Base-by-base conservation (phyloP, 2,888 invertebrate species). In the Gryllus longicercus region DNA sequence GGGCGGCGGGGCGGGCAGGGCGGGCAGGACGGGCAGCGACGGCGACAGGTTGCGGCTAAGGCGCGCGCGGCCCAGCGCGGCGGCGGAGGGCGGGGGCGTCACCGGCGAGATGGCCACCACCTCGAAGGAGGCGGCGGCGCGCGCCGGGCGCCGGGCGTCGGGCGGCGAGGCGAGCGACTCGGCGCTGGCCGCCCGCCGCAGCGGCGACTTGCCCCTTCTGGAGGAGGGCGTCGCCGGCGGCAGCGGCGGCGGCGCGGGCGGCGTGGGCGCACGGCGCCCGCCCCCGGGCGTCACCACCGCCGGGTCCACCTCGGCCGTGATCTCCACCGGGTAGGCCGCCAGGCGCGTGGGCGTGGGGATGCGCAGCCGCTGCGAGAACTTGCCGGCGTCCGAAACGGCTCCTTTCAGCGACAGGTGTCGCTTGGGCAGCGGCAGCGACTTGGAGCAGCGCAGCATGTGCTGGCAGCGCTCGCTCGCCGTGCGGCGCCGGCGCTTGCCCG, bases 11-110 rank as follows among this genome's bases (percentile, higher is more conserved):
- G 63, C 63, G 4, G 63, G 63, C n/a, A 8, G 63, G 16, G 63
- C 16, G 63, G 63, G 63, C 63, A 63, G 63, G 51, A 1, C 14
- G 14, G 75, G 79, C 50, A 79, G 51, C 8, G 79, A 79, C 23
- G 79, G 79, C 12, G 79, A 79, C n/a, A 79, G 16, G 50, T 76
- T 79, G 18, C 79, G 50, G 51, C 76, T 76, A 12, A 11, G 49
- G 16, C 50, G 14, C 16, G n/a, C 38, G 21, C 49, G n/a, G 14
- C 12, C 49, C n/a, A n/a, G 38, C 50, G 38, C 50, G 8, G 77
- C 38, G 38, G 50, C 18, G 14, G 14, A 2, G 8, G 77, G 77
- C 77, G 50, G 38, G 12, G 14, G 2, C 18, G 74, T 50, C 2
- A 51, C 51, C 11, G 76, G 76, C 21, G 74, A 63, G 11, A 79